These are phyloP conservation scores for Eupithecia abbreviata DNA, from an alignment of 2,888 invertebrate species.

Conservation along the genomic window DNA sequence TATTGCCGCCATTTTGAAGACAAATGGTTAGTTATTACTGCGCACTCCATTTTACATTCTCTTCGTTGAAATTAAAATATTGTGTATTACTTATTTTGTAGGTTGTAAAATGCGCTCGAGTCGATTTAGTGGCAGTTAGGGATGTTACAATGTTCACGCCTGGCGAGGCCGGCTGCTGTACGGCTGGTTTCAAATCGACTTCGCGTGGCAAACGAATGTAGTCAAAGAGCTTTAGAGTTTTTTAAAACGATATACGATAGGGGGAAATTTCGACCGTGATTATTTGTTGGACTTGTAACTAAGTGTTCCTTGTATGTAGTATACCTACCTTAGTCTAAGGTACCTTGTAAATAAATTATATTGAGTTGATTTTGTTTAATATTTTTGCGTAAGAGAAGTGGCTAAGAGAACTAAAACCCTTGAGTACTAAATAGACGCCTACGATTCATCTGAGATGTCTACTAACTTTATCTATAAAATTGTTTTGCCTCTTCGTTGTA, in stretches of 20 bases:
- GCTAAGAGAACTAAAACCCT: neutral
- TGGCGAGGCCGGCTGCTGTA: conserved; percentile 41
- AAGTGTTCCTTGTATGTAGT: neutral
- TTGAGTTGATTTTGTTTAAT: neutral
- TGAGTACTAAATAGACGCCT: neutral
- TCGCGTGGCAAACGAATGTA: neutral
- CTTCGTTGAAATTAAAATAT: conserved; percentile 82
- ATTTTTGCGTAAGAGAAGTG: neutral
- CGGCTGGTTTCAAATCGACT: conserved; percentile 4
- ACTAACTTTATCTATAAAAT: neutral
- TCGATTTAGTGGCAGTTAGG: conserved; percentile 68
- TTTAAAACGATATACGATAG: neutral
- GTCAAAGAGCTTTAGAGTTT: neutral
- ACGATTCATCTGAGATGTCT: neutral
- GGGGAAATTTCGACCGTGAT: neutral
- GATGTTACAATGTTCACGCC: conserved; percentile 60
- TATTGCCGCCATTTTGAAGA: conserved; percentile 84
- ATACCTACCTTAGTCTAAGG: neutral
- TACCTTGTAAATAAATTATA: neutral
- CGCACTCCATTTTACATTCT: conserved; percentile 81
- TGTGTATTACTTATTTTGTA: conserved; percentile 80
- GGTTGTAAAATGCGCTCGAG: conserved; percentile 75
- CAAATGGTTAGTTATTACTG: conserved; percentile 84
- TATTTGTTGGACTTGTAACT: neutral
- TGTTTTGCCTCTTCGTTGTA: neutral